Evolutionary conservation across 2,797 vertebrate genomes (phyloP).

Genomic region (Ambastaia sidthimunki): DNA sequence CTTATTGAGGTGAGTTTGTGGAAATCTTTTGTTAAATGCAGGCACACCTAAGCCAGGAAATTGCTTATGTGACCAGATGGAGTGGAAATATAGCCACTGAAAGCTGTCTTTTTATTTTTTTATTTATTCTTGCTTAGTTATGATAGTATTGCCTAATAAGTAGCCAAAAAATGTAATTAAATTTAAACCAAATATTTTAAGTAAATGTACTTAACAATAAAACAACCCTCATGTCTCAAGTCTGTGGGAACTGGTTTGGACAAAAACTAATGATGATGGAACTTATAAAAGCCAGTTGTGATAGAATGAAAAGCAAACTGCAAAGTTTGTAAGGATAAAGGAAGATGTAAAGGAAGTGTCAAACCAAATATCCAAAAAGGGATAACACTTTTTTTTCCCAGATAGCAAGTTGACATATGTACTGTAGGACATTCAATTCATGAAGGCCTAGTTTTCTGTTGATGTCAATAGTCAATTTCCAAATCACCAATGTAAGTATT

Average conservation of each 20-base stretch:
- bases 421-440: not conserved
- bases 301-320: slow-evolving; percentile 28
- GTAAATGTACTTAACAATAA: too few species aligned
- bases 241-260: slow-evolving; percentile 57
- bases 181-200: too few species aligned
- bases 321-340: not conserved
- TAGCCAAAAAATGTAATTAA: too few species aligned
- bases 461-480: not conserved
- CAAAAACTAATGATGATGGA: slow-evolving; percentile 42
- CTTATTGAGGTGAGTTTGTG: slow-evolving; percentile 35
- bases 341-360: slow-evolving; percentile 8
- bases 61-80: slow-evolving; percentile 25
- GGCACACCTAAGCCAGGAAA: slow-evolving; percentile 28
- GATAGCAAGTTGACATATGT: too few species aligned
- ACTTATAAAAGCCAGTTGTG: slow-evolving; percentile 25
- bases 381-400: too few species aligned
- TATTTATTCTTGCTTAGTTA: not conserved
- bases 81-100: slow-evolving; percentile 5
- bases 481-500: too few species aligned
- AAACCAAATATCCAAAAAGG: too few species aligned
- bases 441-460: not conserved
- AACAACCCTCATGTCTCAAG: slow-evolving; percentile 48
- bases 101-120: not conserved
- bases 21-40: slow-evolving; percentile 37
- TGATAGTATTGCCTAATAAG: not conserved